Percentiles rank a stretch among this genome's conserved stretches.
Conservation (phyloP, 2,797 vertebrate genomes). For the Helostoma temminkii region DNA sequence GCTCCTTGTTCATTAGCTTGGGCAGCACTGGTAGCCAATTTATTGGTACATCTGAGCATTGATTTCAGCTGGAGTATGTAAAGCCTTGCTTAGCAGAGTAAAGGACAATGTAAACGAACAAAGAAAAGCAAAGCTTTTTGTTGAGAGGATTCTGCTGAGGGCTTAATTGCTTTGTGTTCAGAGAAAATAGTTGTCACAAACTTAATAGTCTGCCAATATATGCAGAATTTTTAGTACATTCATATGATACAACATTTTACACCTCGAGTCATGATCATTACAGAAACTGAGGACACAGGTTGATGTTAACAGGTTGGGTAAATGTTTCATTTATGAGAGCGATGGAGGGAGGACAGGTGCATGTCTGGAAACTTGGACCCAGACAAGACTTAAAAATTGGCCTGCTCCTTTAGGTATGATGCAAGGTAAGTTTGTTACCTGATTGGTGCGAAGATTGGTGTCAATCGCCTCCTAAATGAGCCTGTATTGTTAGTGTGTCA, state of each 20-base stretch:
- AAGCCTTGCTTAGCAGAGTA: constrained; percentile 50
- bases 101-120: constrained; percentile 64
- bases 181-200: constrained; percentile 42
- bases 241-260: background rate
- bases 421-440: constrained; percentile 11
- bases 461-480: constrained; percentile 49
- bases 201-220: constrained; percentile 25
- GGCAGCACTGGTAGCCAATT: constrained; percentile 58
- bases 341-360: no score
- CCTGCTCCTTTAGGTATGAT: background rate
- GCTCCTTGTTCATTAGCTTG: constrained; percentile 74
- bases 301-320: no score
- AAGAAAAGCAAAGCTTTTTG: constrained; percentile 54
- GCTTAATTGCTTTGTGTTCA: constrained; percentile 66
- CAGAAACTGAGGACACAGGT: background rate
- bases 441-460: constrained; percentile 21
- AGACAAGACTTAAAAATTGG: background rate
- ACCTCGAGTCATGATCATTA: background rate
- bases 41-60: constrained; percentile 72
- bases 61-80: constrained; percentile 63
- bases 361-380: no score
- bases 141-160: constrained; percentile 47
- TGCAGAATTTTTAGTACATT: constrained; percentile 33
- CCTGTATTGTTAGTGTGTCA: constrained; percentile 42
- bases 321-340: no score